A percentile compares a stretch with the other conserved stretches of the same genome.
These are phyloP conservation scores for Xanthia icteritia DNA, from an alignment of 2,888 invertebrate species.

Conservation along the genomic window DNA sequence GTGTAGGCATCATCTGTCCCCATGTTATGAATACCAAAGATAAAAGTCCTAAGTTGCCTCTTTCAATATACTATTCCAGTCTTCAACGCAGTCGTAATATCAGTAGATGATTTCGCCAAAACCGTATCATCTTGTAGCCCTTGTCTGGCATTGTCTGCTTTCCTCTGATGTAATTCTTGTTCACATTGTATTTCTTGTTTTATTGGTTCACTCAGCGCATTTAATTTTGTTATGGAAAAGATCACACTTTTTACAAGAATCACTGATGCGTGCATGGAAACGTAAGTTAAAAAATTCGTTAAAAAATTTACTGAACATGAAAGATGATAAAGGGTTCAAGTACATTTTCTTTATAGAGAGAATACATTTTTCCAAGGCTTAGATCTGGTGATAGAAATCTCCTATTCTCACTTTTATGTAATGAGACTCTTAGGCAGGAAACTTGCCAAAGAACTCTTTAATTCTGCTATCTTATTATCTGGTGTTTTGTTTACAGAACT, in stretches of 20 bases:
- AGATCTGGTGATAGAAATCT: too few species aligned
- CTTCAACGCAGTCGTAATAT: not conserved
- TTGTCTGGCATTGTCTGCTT: conserved; percentile 15
- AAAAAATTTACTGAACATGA: not conserved
- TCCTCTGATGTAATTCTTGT: conserved; percentile 12
- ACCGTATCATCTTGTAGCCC: not conserved
- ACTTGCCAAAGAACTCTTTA: too few species aligned
- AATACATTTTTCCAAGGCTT: too few species aligned
- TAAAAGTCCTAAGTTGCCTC: conserved; percentile 1
- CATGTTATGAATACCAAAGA: conserved; percentile 5
- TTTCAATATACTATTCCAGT: not conserved
- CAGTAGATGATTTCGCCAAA: not conserved
- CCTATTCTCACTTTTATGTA: too few species aligned
- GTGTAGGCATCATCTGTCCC: not conserved
- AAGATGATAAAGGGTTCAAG: too few species aligned
- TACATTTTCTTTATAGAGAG: too few species aligned
- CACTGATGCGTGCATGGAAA: conserved; percentile 12
- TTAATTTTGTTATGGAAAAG: conserved; percentile 11
- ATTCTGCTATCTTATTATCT: too few species aligned
- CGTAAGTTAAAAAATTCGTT: conserved; percentile 9
- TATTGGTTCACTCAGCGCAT: not conserved
- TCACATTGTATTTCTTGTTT: not conserved
- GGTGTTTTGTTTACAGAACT: too few species aligned
- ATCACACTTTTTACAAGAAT: conserved; percentile 12
- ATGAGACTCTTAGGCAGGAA: too few species aligned